Conservation (phyloP, 92 coral and sea anemone species). For the Actinernus sp. region DNA sequence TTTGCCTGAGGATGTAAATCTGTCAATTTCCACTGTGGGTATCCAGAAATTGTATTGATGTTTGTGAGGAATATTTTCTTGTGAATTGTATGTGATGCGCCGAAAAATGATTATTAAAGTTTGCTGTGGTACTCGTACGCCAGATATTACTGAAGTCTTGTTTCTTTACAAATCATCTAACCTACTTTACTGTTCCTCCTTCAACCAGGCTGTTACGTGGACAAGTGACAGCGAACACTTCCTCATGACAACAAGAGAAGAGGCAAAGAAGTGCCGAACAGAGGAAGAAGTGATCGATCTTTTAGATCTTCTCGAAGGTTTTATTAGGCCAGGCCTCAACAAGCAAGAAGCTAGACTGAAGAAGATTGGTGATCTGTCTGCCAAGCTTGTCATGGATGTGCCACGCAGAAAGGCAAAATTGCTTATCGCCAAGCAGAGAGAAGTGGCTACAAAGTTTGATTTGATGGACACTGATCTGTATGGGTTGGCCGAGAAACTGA, state of each 20-base stretch:
- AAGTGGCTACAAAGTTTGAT: conserved; percentile 81
- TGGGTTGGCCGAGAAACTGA: conserved; percentile 83
- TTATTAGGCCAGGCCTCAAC: conserved; percentile 93
- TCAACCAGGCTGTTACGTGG: conserved; percentile 87
- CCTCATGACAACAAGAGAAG: conserved; percentile 82
- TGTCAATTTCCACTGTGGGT: no score
- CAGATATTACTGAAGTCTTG: no score
- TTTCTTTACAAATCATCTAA: no score
- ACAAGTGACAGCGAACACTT: conserved; percentile 97
- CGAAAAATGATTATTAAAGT: no score
- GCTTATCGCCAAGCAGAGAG: conserved; percentile 83
- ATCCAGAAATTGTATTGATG: no score
- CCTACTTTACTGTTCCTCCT: no score
- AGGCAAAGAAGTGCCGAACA: conserved; percentile 85
- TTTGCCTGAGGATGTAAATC: no score
- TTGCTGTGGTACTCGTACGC: no score
- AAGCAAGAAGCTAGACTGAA: conserved; percentile 90
- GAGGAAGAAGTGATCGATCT: conserved; percentile 90
- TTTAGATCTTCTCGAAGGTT: conserved; percentile 86
- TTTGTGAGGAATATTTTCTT: no score
- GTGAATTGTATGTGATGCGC: no score
- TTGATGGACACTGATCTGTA: conserved; percentile 89
- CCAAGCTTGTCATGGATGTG: conserved; percentile 82
- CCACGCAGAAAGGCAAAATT: conserved; percentile 86
- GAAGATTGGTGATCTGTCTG: conserved; percentile 92